Base-by-base conservation (phyloP, 2,113 vertebrate species). In the Laticauda colubrina region DNA sequence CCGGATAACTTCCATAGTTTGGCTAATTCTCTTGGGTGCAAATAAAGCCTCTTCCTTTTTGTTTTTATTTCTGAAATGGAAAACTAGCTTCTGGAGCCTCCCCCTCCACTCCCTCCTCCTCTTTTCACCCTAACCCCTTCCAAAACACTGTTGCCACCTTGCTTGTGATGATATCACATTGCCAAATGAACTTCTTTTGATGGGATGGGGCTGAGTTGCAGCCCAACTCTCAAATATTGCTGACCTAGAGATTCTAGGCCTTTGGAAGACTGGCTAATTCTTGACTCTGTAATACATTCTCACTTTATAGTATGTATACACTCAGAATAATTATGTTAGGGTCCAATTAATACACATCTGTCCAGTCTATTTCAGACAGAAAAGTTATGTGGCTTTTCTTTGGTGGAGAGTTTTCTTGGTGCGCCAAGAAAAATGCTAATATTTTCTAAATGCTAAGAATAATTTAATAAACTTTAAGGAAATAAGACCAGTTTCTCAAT, bases 401-500 rank as follows among this genome's bases (percentile, higher is more conserved):
- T 18, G n/a, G 64, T 0, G 34, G 64, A 75, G 12, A 69, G 64
- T 54, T 18, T 87, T 87, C 39, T 89, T 88, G 5, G 88, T 43
- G 29, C 57, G 29, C 85, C 59, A 94, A 90, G 55, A 86, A 34
- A 88, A 81, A 3, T 39, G 85, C 15, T 92, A 87, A 34, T 29
- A 45, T 90, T 3, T 75, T 55, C 15, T n/a, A 29, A 85, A 56
- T 64, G 89, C 69, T 39, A 91, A 29, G 75, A 93, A 48, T 8
- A 85, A 89, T 91, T 93, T 92, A 64, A 92, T 20, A 12, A 29
- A 87, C 55, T 93, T 26, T 90, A 53, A 90, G 26, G 64, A 91
- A 51, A 95, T 57, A 91, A 48, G 34, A 87, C 91, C 85, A 94
- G 57, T 23, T 29, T 48, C 85, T 51, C 91, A 93, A 90, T 57